Percentiles rank a stretch among this genome's conserved stretches.
These are phyloP conservation scores for Halictus quadricinctus DNA, from an alignment of 2,888 invertebrate species.

Conservation along the genomic window DNA sequence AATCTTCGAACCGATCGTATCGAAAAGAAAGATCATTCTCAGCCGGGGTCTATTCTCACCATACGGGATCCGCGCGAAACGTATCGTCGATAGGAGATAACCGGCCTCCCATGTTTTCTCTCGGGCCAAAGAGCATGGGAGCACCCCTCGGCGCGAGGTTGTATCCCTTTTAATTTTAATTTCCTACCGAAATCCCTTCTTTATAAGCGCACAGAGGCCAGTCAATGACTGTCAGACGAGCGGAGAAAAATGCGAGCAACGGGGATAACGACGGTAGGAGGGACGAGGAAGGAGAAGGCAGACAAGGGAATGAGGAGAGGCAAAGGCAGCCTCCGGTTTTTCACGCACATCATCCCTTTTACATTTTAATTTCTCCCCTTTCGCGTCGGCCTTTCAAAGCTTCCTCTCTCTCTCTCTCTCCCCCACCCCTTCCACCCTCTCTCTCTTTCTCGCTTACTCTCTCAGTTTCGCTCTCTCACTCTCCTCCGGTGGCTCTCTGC, in stretches of 20 bases:
- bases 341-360: conserved; percentile 81
- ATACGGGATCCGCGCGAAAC: conserved; percentile 27
- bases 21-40: neutral
- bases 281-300: conserved; percentile 38
- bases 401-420: conserved; percentile 18
- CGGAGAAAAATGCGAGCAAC: conserved; percentile 61
- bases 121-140: conserved; percentile 59
- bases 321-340: conserved; percentile 75
- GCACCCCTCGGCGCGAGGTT: conserved; percentile 61
- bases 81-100: conserved; percentile 55
- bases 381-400: conserved; percentile 78
- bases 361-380: conserved; percentile 82
- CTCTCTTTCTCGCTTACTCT: conserved; percentile 54
- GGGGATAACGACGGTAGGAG: conserved; percentile 39
- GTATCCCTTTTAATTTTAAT: conserved; percentile 78
- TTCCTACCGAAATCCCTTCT: conserved; percentile 78
- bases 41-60: conserved; percentile 4
- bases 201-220: conserved; percentile 67
- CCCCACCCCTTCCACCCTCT: conserved; percentile 81
- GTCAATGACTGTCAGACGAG: conserved; percentile 64
- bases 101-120: conserved; percentile 51
- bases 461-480: conserved; percentile 42
- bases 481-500: neutral
- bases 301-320: conserved; percentile 46
- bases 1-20: neutral